These are phyloP conservation scores for Drosophila prolongata DNA, from an alignment of 2,888 invertebrate species.

Conservation along the genomic window DNA sequence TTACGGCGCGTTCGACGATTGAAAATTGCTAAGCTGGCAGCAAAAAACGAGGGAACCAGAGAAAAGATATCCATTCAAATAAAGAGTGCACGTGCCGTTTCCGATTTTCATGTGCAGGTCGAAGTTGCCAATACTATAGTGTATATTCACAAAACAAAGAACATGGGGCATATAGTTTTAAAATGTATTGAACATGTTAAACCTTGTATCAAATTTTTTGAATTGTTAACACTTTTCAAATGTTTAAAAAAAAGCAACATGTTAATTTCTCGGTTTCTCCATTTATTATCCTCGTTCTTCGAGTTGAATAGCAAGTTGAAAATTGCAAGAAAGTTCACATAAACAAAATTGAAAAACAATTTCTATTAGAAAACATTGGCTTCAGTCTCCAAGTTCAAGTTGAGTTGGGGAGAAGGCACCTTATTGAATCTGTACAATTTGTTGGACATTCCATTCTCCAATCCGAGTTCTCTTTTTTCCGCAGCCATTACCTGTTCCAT, in stretches of 20 bases:
- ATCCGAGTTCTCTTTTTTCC: not conserved
- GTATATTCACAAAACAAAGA: not conserved
- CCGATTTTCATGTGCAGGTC: constrained; percentile 1
- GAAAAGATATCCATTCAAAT: constrained; percentile 24
- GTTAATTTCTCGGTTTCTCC: no score
- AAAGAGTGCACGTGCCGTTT: constrained; percentile 21
- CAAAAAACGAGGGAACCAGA: not conserved
- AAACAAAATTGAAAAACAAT: not conserved
- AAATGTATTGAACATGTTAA: no score
- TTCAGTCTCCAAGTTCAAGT: constrained; percentile 4
- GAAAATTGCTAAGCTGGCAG: constrained; percentile 55
- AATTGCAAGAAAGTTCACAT: not conserved
- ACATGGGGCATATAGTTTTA: no score
- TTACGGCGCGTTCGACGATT: constrained; percentile 71
- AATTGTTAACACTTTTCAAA: no score
- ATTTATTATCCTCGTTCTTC: no score
- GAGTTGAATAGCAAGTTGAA: no score
- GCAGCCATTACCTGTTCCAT: constrained; percentile 5
- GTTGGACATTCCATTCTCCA: constrained; percentile 42
- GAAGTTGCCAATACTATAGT: not conserved
- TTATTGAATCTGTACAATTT: constrained; percentile 79
- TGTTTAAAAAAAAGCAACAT: no score
- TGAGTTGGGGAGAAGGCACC: constrained; percentile 32
- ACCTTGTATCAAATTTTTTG: no score
- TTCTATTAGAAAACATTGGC: no score